A percentile compares a stretch with the other conserved stretches of the same genome.
phyloP scores from a whole-genome alignment of 2,797 vertebrate genomes.

The Labroides dimidiatus region DNA sequence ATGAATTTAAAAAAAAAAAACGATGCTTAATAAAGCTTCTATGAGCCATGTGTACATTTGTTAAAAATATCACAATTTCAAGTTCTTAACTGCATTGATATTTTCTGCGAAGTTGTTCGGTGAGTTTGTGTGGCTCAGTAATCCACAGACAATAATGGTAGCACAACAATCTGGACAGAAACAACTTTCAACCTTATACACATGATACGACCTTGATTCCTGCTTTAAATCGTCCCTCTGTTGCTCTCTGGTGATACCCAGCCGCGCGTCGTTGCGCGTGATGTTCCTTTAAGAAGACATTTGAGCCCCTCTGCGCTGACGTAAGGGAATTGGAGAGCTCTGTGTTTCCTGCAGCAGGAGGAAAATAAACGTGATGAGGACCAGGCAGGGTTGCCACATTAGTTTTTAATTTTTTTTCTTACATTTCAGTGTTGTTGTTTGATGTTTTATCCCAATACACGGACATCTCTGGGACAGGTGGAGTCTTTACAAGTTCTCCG shows the following conservation, averaged over 20 bases:
- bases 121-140: too few species aligned
- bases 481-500: background rate
- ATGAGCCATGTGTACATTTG: conserved; percentile 1
- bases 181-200: too few species aligned
- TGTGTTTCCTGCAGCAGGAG: conserved; percentile 43
- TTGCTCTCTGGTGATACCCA: background rate
- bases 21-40: background rate
- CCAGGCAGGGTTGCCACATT: conserved; percentile 10
- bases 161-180: too few species aligned
- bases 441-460: background rate
- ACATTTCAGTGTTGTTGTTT: background rate
- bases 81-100: background rate
- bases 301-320: conserved; percentile 69
- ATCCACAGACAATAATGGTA: too few species aligned
- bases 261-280: conserved; percentile 48
- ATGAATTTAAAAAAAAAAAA: conserved; percentile 22
- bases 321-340: conserved; percentile 61
- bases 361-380: conserved; percentile 49
- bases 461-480: background rate
- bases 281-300: conserved; percentile 78
- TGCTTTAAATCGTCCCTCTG: too few species aligned
- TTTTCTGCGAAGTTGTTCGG: too few species aligned
- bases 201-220: too few species aligned
- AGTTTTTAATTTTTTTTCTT: background rate
- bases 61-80: background rate